Percentiles rank a stretch among this genome's conserved stretches.
Evolutionary conservation across 2,888 invertebrate species (phyloP).

Genomic region (Adineta ricciae): DNA sequence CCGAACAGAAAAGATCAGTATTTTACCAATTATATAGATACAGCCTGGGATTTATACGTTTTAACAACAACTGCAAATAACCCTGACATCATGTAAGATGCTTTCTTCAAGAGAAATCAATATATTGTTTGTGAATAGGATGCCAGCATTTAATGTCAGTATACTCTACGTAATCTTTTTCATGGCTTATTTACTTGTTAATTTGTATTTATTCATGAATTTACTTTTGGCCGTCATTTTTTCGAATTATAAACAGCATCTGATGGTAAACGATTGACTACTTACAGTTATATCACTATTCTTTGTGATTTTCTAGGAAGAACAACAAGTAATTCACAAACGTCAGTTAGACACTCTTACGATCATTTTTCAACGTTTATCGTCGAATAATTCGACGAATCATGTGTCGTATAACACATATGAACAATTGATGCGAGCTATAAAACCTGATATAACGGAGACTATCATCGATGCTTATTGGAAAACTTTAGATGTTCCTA

Average conservation of each 20-base stretch:
- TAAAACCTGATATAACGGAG: background rate
- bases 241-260: conserved; percentile 82
- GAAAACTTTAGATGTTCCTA: background rate
- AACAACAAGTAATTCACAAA: background rate
- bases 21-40: conserved; percentile 49
- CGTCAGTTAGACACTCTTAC: background rate
- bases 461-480: background rate
- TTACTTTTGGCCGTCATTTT: conserved; percentile 94
- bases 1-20: conserved; percentile 46
- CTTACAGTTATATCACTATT: no score
- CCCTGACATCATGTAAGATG: conserved; percentile 52
- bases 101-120: no score
- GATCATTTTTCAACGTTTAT: background rate
- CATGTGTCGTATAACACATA: background rate
- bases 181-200: conserved; percentile 49
- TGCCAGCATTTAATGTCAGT: conserved; percentile 51
- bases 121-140: no score
- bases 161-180: conserved; percentile 51
- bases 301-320: conserved; percentile 38
- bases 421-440: background rate
- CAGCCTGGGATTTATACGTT: conserved; percentile 52
- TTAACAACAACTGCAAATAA: conserved; percentile 53
- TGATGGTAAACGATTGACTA: conserved; percentile 51
- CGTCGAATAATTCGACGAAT: background rate
- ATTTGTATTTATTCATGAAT: conserved; percentile 56